Percentiles rank a stretch among this genome's conserved stretches.
Conservation (phyloP, 2,113 vertebrate genomes). For the Peromyscus polionotus region DNA sequence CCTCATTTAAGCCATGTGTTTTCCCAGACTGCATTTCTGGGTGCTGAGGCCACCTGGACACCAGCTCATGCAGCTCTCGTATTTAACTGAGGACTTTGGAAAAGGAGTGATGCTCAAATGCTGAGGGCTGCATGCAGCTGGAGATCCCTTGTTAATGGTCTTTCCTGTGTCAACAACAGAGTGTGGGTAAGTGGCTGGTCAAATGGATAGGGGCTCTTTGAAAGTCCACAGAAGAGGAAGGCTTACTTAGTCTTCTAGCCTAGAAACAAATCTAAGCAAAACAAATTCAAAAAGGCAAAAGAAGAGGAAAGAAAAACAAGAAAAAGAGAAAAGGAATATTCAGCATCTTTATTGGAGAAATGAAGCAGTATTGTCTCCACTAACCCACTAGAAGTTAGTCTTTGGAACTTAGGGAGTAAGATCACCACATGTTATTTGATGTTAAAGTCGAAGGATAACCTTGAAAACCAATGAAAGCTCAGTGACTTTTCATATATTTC, state of each 20-base stretch:
- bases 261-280: not conserved
- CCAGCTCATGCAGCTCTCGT: not conserved
- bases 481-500: not conserved
- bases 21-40: not conserved
- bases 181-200: not conserved
- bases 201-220: not conserved
- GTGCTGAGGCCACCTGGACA: not conserved
- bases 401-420: not conserved
- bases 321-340: not conserved
- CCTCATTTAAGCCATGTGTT: not conserved
- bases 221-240: constrained; percentile 32
- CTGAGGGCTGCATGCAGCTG: not conserved
- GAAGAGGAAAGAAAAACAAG: not conserved
- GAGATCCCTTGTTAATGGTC: not conserved
- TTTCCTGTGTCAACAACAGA: not conserved
- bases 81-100: not conserved
- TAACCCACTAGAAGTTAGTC: not conserved
- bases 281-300: not conserved
- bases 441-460: not conserved
- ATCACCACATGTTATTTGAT: not conserved
- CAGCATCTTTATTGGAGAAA: constrained; percentile 41
- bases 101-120: not conserved
- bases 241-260: constrained; percentile 44
- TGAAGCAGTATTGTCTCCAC: not conserved
- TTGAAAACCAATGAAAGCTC: not conserved